Percentiles rank a stretch among this genome's conserved stretches.
These are phyloP conservation scores for Ptychochromis oligacanthus DNA, from an alignment of 2,113 vertebrate species.

Conservation along the genomic window DNA sequence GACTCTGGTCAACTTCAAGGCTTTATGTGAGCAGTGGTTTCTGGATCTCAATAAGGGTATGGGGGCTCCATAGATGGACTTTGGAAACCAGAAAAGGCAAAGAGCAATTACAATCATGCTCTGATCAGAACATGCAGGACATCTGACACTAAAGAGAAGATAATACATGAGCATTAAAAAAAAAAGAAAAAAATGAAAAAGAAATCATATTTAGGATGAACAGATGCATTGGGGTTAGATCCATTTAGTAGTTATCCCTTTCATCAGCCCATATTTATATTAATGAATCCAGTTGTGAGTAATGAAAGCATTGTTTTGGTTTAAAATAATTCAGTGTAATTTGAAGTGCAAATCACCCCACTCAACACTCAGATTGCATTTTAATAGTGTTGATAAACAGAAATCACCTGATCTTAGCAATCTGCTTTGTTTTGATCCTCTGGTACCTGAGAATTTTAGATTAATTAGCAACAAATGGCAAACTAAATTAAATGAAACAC, in stretches of 20 bases:
- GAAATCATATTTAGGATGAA: background rate
- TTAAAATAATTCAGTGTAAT: background rate
- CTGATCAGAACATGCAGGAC: background rate
- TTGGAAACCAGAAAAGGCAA: background rate
- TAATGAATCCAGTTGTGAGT: background rate
- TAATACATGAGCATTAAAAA: constrained; percentile 1
- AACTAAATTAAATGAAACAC: constrained; percentile 52
- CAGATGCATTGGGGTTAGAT: background rate
- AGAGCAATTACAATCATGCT: constrained; percentile 17
- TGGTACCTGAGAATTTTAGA: constrained; percentile 49
- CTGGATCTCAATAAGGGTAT: background rate
- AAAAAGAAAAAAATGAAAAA: no score
- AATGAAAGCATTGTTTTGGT: background rate
- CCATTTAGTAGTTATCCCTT: background rate
- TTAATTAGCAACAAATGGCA: constrained; percentile 63
- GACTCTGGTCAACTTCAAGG: background rate
- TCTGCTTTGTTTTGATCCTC: constrained; percentile 55
- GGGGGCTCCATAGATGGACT: background rate
- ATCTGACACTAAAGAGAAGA: background rate
- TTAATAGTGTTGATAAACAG: constrained; percentile 57
- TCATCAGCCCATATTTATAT: background rate
- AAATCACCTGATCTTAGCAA: constrained; percentile 52
- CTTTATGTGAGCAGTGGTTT: background rate
- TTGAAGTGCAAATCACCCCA: constrained; percentile 19
- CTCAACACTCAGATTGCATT: background rate